Conservation (phyloP, 2,888 invertebrate genomes). For the Ennomos fuscantarius region DNA sequence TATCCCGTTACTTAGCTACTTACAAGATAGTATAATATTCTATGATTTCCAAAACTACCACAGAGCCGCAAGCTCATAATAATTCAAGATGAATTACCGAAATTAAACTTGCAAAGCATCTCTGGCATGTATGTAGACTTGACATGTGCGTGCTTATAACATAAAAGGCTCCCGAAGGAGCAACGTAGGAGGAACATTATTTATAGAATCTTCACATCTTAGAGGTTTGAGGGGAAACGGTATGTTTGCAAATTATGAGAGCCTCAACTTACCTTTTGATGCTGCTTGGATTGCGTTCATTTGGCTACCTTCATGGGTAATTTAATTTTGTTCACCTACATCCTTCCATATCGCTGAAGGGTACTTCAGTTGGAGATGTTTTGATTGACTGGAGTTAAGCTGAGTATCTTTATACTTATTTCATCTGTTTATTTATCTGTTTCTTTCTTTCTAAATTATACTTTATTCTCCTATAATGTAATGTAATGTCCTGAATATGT, state of each 20-base stretch:
- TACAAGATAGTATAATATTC: too few relatives aligned
- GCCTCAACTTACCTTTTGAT: conserved; percentile 27
- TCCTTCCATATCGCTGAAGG: conserved; percentile 1
- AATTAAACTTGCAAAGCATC: conserved; percentile 10
- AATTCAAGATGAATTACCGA: neutral
- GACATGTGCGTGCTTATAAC: conserved; percentile 6
- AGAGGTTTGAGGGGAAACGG: conserved; percentile 6
- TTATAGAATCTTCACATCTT: conserved; percentile 19
- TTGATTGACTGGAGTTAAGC: too few relatives aligned
- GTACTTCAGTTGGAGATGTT: too few relatives aligned
- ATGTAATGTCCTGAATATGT: too few relatives aligned
- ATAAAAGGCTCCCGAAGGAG: conserved; percentile 14
- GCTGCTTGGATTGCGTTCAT: conserved; percentile 15
- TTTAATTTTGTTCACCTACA: conserved; percentile 15
- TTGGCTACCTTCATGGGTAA: conserved; percentile 19
- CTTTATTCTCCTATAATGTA: too few relatives aligned
- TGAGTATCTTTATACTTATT: too few relatives aligned
- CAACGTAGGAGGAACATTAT: conserved; percentile 4
- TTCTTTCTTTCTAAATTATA: too few relatives aligned
- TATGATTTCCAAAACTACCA: too few relatives aligned
- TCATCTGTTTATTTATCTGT: too few relatives aligned
- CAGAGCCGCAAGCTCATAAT: too few relatives aligned
- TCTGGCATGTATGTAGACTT: conserved; percentile 15
- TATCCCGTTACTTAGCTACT: too few relatives aligned
- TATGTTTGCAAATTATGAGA: conserved; percentile 25